phyloP scores from a whole-genome alignment of 2,888 invertebrate genomes.

The Leptodirus hochenwartii region DNA sequence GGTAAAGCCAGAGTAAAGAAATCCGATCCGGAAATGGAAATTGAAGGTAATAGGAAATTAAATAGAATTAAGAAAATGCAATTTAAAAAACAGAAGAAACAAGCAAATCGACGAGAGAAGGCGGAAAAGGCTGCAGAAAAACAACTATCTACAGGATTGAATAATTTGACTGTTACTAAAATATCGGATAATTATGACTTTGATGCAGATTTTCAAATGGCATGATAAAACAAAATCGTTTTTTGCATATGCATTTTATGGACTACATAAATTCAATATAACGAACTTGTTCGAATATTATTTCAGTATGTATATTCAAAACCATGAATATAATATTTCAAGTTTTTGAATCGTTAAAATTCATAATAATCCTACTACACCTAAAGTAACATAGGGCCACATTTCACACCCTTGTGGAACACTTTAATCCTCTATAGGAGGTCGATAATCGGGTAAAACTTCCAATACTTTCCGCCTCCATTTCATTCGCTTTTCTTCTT shows the following conservation, averaged over 20 bases:
- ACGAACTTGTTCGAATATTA: too few relatives aligned
- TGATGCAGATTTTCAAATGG: constrained; percentile 34
- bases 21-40: constrained; percentile 37
- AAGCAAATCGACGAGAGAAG: constrained; percentile 37
- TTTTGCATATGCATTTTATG: constrained; percentile 7
- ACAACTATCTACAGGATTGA: constrained; percentile 43
- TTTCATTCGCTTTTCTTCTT: constrained; percentile 45
- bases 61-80: constrained; percentile 41
- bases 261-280: neutral
- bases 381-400: too few relatives aligned
- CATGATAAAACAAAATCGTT: constrained; percentile 10
- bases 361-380: too few relatives aligned
- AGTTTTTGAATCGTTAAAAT: too few relatives aligned
- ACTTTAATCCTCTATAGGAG: constrained; percentile 20
- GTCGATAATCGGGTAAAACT: constrained; percentile 49
- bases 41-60: constrained; percentile 49
- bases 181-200: constrained; percentile 40
- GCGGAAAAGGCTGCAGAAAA: constrained; percentile 18
- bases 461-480: constrained; percentile 56
- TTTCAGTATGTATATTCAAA: too few relatives aligned
- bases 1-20: constrained; percentile 26
- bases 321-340: too few relatives aligned
- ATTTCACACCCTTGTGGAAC: too few relatives aligned
- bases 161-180: constrained; percentile 34
- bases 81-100: constrained; percentile 49